Evolutionary conservation across 1,140 invertebrate genomes (phyloP).

Genomic region (Trissolcus basalis): DNA sequence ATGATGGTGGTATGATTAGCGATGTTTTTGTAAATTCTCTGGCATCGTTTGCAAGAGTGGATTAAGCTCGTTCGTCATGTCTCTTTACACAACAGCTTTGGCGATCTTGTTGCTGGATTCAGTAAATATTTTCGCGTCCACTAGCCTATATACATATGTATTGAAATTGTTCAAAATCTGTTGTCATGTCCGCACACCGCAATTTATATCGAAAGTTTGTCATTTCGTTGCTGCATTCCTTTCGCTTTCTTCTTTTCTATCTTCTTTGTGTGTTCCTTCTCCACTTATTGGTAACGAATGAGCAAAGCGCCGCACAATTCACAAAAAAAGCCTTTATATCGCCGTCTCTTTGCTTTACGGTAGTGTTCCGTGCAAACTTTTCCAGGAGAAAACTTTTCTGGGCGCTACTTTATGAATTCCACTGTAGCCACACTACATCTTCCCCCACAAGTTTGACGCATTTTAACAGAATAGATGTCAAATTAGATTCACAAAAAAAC

Average conservation of each 20-base stretch:
- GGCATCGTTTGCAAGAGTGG: constrained; percentile 21
- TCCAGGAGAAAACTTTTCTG: constrained; percentile 33
- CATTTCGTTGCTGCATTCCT: constrained; percentile 45
- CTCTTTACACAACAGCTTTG: constrained; percentile 24
- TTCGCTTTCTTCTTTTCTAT: constrained; percentile 49
- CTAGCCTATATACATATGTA: constrained; percentile 44
- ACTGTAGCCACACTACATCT: constrained; percentile 37
- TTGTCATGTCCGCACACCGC: constrained; percentile 17
- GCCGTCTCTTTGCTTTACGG: constrained; percentile 31
- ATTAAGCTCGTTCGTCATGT: constrained; percentile 40
- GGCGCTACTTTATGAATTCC: constrained; percentile 49
- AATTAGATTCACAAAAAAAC: constrained; percentile 14
- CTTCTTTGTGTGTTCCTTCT: constrained; percentile 41
- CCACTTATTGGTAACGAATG: constrained; percentile 55
- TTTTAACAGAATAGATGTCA: constrained; percentile 40
- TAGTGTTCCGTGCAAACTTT: constrained; percentile 44
- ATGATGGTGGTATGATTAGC: background rate
- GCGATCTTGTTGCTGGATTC: constrained; percentile 31
- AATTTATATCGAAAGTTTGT: constrained; percentile 57
- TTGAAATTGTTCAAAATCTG: constrained; percentile 52
- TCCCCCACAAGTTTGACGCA: constrained; percentile 44
- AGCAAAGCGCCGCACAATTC: constrained; percentile 38
- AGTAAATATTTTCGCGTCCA: constrained; percentile 46
- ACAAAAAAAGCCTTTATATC: constrained; percentile 46
- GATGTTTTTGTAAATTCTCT: constrained; percentile 24